Evolutionary conservation across 2,888 invertebrate species (phyloP).

Genomic region (Tridacna crocea): DNA sequence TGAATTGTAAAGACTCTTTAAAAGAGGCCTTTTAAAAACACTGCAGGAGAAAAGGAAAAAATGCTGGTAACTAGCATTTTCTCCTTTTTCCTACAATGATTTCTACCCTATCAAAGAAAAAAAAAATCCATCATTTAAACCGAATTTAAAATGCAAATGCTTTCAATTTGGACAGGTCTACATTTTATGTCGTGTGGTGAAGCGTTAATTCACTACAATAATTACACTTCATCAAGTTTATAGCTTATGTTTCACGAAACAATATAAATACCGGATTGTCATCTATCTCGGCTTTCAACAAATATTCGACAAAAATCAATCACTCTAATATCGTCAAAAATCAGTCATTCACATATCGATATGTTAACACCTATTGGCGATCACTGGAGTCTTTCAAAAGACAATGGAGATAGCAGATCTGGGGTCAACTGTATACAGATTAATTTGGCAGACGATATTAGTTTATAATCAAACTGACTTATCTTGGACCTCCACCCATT

Average conservation of each 20-base stretch:
- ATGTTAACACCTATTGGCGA: conserved; percentile 59
- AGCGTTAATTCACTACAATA: conserved; percentile 36
- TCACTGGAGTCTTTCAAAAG: conserved; percentile 42
- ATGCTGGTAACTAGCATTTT: too few relatives aligned
- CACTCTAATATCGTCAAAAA: conserved; percentile 9
- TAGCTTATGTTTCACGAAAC: conserved; percentile 44
- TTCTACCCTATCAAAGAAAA: too few relatives aligned
- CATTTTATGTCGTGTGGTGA: too few relatives aligned
- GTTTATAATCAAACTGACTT: conserved; percentile 19
- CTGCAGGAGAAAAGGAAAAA: too few relatives aligned
- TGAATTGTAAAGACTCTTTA: too few relatives aligned
- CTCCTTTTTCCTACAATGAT: too few relatives aligned
- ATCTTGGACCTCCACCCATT: background rate
- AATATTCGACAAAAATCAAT: conserved; percentile 21
- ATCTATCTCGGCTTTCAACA: conserved; percentile 55
- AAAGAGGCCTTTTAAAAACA: too few relatives aligned
- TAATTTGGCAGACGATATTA: conserved; percentile 26
- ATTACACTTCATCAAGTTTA: conserved; percentile 51
- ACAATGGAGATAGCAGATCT: conserved; percentile 19
- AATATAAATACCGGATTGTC: conserved; percentile 42
- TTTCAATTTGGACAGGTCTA: too few relatives aligned
- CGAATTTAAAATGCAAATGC: too few relatives aligned
- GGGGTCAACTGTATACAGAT: conserved; percentile 24
- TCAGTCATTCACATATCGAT: conserved; percentile 11
- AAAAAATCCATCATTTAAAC: too few relatives aligned